Percentiles rank a stretch among this genome's conserved stretches.
phyloP scores from a whole-genome alignment of 64 coral and sea anemone genomes.

The Dendrophyllia cribrosa region DNA sequence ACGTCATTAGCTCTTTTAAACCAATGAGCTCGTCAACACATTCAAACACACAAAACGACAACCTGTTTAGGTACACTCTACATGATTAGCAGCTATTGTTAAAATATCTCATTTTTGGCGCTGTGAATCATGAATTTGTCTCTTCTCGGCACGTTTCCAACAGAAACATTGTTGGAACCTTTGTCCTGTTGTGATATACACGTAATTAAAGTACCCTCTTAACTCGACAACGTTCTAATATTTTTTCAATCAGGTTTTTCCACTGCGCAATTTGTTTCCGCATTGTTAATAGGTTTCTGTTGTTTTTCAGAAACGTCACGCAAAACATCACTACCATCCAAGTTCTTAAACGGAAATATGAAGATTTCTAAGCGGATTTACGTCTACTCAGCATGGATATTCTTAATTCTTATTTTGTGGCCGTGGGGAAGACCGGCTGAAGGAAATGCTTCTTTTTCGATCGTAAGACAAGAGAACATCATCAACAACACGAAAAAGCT shows the following conservation, averaged over 20 bases:
- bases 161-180: neutral
- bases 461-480: neutral
- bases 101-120: neutral
- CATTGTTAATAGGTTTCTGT: neutral
- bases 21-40: neutral
- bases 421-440: neutral
- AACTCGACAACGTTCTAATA: no score
- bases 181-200: neutral
- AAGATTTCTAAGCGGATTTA: neutral
- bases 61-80: no score
- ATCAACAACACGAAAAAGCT: neutral
- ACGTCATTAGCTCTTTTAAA: neutral
- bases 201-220: no score
- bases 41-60: neutral
- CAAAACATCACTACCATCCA: neutral
- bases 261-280: neutral
- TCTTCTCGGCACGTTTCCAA: neutral
- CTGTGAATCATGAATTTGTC: neutral
- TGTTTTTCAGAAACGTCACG: neutral
- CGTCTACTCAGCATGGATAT: neutral
- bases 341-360: neutral
- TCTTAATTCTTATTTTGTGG: neutral
- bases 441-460: neutral
- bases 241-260: neutral
- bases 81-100: neutral